Evolutionary conservation across 2,888 invertebrate species (phyloP).

Genomic region (Tinea semifulvella): DNA sequence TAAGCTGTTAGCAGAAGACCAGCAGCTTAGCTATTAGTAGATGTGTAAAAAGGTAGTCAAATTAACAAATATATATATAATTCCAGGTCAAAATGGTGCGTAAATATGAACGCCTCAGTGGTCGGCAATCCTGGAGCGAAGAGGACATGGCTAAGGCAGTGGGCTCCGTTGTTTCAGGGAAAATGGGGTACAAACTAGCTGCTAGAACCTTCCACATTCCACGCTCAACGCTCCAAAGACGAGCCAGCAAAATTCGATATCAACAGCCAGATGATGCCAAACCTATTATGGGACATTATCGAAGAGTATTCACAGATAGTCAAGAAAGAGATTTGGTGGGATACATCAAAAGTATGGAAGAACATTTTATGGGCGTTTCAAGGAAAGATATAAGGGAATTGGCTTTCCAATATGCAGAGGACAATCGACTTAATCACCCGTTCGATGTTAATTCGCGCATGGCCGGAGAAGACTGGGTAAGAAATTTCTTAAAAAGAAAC

Average conservation of each 20-base stretch:
- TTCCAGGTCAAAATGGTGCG: conserved; percentile 57
- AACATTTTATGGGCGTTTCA: conserved; percentile 58
- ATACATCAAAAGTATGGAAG: conserved; percentile 60
- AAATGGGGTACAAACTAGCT: conserved; percentile 61
- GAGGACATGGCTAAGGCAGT: conserved; percentile 61
- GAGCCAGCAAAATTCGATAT: conserved; percentile 58
- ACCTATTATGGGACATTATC: conserved; percentile 57
- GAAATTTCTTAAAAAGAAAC: conserved; percentile 57
- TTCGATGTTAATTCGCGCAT: conserved; percentile 56
- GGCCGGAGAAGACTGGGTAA: conserved; percentile 62
- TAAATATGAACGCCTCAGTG: conserved; percentile 62
- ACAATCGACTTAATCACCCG: conserved; percentile 50
- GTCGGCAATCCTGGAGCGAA: conserved; percentile 60
- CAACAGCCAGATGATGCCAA: conserved; percentile 43
- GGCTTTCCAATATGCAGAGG: conserved; percentile 61
- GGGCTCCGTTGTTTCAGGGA: conserved; percentile 58
- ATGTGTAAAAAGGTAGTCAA: too few species aligned
- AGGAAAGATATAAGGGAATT: conserved; percentile 54
- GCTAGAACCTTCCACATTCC: conserved; percentile 60
- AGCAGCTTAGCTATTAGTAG: too few species aligned
- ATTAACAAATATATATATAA: background rate
- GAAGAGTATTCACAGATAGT: conserved; percentile 56
- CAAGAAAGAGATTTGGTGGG: conserved; percentile 59
- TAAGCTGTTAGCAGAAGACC: too few species aligned
- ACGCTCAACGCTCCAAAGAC: conserved; percentile 54